Conservation (phyloP, 2,888 invertebrate species). For the Lasioglossum vierecki region DNA sequence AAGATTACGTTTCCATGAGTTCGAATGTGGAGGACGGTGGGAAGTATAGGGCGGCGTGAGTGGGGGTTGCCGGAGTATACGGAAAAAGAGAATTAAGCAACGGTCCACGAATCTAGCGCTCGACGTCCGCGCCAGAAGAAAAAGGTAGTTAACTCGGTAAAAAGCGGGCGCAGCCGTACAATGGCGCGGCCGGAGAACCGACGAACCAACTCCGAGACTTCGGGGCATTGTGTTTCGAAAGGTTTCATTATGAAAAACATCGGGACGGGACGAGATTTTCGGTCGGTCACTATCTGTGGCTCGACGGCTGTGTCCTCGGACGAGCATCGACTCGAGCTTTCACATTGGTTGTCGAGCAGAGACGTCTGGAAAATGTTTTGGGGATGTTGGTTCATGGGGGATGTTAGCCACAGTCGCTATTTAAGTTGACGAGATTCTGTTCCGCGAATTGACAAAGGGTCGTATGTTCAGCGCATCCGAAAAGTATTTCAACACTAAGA, state of each 20-base stretch:
- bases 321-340: not conserved
- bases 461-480: no score
- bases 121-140: constrained; percentile 42
- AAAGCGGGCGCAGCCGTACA: constrained; percentile 49
- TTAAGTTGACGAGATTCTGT: no score
- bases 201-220: not conserved
- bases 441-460: no score
- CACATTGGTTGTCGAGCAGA: not conserved
- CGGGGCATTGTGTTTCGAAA: constrained; percentile 5
- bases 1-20: constrained; percentile 47
- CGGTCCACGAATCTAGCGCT: constrained; percentile 59
- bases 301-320: not conserved
- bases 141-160: constrained; percentile 42
- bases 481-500: no score
- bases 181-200: constrained; percentile 2
- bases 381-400: not conserved
- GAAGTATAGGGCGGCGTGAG: not conserved
- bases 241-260: constrained; percentile 7
- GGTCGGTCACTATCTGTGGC: not conserved
- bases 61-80: constrained; percentile 44
- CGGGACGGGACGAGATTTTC: not conserved
- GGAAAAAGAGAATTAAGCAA: constrained; percentile 66
- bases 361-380: not conserved
- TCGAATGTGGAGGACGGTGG: not conserved
- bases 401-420: not conserved